Percentiles rank a stretch among this genome's conserved stretches.
Conservation (phyloP, 2,113 vertebrate genomes). For the Phalacrocorax aristotelis region DNA sequence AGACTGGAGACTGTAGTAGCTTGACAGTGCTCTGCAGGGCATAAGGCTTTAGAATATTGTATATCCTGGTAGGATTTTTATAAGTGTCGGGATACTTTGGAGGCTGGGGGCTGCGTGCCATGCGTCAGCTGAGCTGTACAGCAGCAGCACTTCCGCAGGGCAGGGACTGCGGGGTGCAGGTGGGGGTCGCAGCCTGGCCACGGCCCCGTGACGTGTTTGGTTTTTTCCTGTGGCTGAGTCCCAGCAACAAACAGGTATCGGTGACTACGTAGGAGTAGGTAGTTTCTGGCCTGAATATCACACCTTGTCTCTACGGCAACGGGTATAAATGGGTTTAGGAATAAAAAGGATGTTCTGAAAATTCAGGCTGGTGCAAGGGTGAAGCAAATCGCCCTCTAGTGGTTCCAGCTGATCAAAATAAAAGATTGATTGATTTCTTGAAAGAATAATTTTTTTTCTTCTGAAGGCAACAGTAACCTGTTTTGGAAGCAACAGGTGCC, state of each 20-base stretch:
- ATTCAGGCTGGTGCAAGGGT: accelerated
- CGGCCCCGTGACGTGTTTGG: accelerated
- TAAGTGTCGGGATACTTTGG: accelerated
- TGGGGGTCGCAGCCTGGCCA: accelerated
- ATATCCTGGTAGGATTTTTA: background rate
- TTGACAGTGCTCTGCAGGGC: background rate
- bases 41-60: accelerated
- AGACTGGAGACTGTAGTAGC: accelerated
- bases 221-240: background rate
- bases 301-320: accelerated
- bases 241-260: background rate
- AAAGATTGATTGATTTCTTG: no score
- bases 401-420: background rate
- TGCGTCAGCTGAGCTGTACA: accelerated
- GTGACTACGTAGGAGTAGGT: accelerated
- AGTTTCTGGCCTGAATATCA: accelerated
- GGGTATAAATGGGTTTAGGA: background rate
- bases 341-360: background rate
- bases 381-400: background rate
- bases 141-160: background rate
- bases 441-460: background rate
- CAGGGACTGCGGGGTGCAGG: accelerated
- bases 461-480: background rate
- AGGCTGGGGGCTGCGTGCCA: accelerated
- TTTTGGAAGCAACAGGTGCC: background rate